Percentiles rank a stretch among this genome's conserved stretches.
phyloP scores from a whole-genome alignment of 2,113 vertebrate species.

The Pollimyrus isidori region DNA sequence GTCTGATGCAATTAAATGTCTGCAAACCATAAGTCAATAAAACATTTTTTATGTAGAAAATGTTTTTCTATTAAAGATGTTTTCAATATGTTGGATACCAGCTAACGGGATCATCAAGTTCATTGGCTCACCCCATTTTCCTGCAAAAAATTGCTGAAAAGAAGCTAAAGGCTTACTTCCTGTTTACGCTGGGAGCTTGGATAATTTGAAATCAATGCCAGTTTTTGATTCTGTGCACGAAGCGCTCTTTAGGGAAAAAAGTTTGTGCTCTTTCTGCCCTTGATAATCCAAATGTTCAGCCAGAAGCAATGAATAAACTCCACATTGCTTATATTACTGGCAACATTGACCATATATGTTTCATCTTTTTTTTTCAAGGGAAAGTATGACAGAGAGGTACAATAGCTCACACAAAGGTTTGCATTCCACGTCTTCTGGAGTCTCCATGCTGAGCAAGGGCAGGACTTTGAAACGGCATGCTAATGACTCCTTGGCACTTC shows the following conservation, averaged over 20 bases:
- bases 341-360: slow-evolving; percentile 25
- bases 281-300: slow-evolving; percentile 18
- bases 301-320: slow-evolving; percentile 34
- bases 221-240: not conserved
- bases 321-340: slow-evolving; percentile 37
- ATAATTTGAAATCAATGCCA: not conserved
- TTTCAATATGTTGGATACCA: not conserved
- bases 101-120: not conserved
- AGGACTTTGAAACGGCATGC: slow-evolving; percentile 58
- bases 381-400: slow-evolving; percentile 35
- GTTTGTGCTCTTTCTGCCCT: not conserved
- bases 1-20: not conserved
- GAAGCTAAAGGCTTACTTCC: not conserved
- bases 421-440: slow-evolving; percentile 33
- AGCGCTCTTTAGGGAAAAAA: not conserved
- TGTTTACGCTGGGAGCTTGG: not conserved
- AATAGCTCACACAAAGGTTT: slow-evolving; percentile 45
- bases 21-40: not conserved
- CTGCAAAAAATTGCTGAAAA: not conserved
- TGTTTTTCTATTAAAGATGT: not conserved
- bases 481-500: slow-evolving; percentile 66
- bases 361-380: slow-evolving; percentile 30
- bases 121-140: not conserved
- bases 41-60: not conserved
- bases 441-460: slow-evolving; percentile 47